Conservation (phyloP, 1,140 invertebrate genomes). For the Drosophila nannoptera region DNA sequence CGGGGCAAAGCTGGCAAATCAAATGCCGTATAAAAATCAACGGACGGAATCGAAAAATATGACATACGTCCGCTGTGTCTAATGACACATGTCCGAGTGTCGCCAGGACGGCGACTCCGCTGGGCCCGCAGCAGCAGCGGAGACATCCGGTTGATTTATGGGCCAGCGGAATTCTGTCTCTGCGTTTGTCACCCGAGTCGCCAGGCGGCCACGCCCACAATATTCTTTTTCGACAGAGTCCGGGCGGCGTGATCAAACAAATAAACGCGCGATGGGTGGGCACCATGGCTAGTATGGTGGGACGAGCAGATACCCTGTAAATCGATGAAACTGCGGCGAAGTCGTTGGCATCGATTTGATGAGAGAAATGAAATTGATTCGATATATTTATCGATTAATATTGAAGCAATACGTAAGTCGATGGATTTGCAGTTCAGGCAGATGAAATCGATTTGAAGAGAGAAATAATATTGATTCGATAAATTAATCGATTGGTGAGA, state of each 20-base stretch:
- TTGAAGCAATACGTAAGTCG: too few relatives aligned
- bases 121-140: not conserved
- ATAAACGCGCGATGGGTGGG: too few relatives aligned
- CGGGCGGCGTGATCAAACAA: not conserved
- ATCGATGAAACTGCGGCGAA: too few relatives aligned
- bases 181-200: slow-evolving; percentile 26
- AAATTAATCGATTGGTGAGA: too few relatives aligned
- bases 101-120: slow-evolving; percentile 1
- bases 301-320: too few relatives aligned
- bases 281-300: too few relatives aligned
- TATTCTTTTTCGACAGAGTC: not conserved
- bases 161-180: not conserved
- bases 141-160: slow-evolving; percentile 18
- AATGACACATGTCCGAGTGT: slow-evolving; percentile 34
- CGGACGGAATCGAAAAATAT: slow-evolving; percentile 13
- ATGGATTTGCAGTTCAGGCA: too few relatives aligned
- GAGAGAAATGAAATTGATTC: too few relatives aligned
- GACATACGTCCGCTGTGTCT: slow-evolving; percentile 16
- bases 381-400: too few relatives aligned
- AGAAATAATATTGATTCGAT: too few relatives aligned
- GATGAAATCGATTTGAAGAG: too few relatives aligned
- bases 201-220: slow-evolving; percentile 9
- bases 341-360: too few relatives aligned
- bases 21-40: slow-evolving; percentile 1
- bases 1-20: slow-evolving; percentile 4